Evolutionary conservation across 2,113 vertebrate genomes (phyloP), one percentile per base, ranked within the genome.

Genomic region (Lophius piscatorius): DNA sequence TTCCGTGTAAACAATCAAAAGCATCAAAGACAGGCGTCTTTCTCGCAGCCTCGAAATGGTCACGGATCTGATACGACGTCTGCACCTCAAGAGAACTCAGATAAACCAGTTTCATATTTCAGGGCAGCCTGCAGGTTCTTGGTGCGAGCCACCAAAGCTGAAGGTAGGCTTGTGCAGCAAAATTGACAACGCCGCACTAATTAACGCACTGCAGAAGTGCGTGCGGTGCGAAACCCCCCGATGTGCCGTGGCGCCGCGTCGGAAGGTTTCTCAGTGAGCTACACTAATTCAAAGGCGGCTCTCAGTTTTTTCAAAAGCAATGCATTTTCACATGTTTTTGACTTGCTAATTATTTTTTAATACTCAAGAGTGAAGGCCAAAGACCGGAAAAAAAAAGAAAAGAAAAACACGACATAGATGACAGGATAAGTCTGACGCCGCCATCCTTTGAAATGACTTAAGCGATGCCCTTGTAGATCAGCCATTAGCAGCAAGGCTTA

Each of bases 401-500:
- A 60, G 63, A 6, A 7, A 7, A 41, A 48, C 39, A 42, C 35
- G 31, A 63, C n/a, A 73, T 14, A 50, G 44, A 63, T 61, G 59
- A 54, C 47, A 62, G 56, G 18, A 50, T 49, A 42, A 61, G 47
- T 42, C 33, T 42, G 22, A 16, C 40, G 67, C 61, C 35, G n/a
- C 31, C 16, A 20, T 57, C 57, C 48, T 74, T 45, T 74, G 62
- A 69, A 80, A 76, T 10, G 45, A 58, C 74, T 71, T 31, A 75
- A 78, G 76, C 58, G 59, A 83, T 74, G 57, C 66, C 70, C 59
- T 77, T 36, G 74, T 28, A 52, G 76, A 70, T 77, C 67, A 36
- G 41, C 71, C 56, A 79, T 83, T 85, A 83, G 72, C 64, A 38
- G 38, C 73, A 76, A 72, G 52, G 72, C 73, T 84, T 74, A 71